Conservation (phyloP, 2,797 vertebrate genomes). For the Bucorvus abyssinicus region DNA sequence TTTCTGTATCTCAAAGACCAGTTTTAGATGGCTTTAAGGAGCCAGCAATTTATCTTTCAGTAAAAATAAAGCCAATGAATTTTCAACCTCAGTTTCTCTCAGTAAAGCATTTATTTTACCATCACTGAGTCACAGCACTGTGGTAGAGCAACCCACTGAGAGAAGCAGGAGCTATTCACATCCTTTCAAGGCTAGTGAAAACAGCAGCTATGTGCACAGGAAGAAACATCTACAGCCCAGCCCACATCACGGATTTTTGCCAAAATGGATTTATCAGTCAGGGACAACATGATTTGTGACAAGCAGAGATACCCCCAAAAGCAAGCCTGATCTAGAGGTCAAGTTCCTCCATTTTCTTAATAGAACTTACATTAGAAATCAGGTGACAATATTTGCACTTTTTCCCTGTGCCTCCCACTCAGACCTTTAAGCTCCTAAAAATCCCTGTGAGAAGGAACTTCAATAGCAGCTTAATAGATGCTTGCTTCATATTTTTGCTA, state of each 20-base stretch:
- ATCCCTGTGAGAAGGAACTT: not conserved
- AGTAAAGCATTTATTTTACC: not conserved
- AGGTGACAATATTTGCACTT: not conserved
- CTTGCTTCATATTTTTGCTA: not conserved
- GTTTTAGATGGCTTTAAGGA: not conserved
- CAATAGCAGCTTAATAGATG: not conserved
- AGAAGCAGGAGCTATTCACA: not conserved
- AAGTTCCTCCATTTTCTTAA: not conserved
- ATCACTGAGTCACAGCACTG: not conserved
- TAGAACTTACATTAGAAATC: not conserved
- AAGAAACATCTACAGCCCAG: not conserved
- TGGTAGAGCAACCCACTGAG: not conserved
- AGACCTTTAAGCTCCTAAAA: not conserved
- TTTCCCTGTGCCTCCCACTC: not conserved
- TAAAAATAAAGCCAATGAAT: not conserved
- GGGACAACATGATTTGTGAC: not conserved
- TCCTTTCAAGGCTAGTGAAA: not conserved
- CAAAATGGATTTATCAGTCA: constrained; percentile 3
- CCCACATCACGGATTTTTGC: not conserved
- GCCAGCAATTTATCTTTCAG: not conserved
- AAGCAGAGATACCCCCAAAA: not conserved
- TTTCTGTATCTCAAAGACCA: not conserved
- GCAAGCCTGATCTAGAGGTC: not conserved
- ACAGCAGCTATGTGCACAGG: not conserved
- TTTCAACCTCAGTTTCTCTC: not conserved